Evolutionary conservation across 2,888 invertebrate species (phyloP), one percentile per base, ranked within the genome.

Genomic region (Esperia sulphurella): DNA sequence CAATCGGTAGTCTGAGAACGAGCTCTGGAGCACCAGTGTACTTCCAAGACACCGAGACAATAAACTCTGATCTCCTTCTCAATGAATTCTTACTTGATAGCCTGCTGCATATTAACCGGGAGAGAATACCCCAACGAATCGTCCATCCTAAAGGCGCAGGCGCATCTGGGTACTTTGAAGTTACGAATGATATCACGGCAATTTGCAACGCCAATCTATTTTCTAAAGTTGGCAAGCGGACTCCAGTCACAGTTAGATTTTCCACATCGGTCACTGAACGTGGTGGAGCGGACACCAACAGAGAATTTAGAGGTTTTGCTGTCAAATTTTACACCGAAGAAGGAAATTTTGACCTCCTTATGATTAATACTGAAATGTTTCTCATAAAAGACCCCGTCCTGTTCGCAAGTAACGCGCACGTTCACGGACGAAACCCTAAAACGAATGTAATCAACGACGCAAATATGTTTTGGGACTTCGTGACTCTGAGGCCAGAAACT

Each of bases 61-160:
- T 55, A n/a, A 55, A 55, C 21, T 37, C 35, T n/a, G 33, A 50
- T 30, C 44, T 55, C 39, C 13, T 51, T 8, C 35, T 8, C 3
- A 53, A 51, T 14, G 45, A 48, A 31, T 91, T 92, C 38, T 92
- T 91, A 52, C 57, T 94, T 13, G 94, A 95, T 61, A 93, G 93
- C 71, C 76, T 94, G 56, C 86, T 93, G 0, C 93, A 95, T 69
- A 96, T 96, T 68, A 92, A 92, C 68, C 88, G 95, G 14, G 97
- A 97, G 75, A 91, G 97, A 46, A 97, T 97, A 62, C 97, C 97
- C 0, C 97, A 97, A 72, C 91, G 97, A 55, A 96, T 96, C 0
- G 96, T 96, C 1, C 96, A 96, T 75, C 96, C 97, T 1, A 97
- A 97, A 81, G 97, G 97, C 55, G 95, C 94, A 41, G 96, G 94